Conservation (phyloP, 1,140 invertebrate species). For the Hydropsyche tenuis region DNA sequence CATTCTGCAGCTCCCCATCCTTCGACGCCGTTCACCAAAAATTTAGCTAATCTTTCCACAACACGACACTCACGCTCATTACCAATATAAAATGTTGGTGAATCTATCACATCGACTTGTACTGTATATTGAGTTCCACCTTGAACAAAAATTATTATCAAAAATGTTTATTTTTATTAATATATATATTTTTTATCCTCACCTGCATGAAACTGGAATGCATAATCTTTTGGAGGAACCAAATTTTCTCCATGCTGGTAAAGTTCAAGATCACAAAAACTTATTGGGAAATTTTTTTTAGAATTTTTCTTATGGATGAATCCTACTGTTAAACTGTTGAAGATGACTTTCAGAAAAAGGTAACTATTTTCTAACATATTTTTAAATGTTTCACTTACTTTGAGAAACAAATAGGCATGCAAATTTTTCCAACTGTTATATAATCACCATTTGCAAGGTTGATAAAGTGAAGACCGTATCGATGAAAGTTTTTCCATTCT, state of each 20-base stretch:
- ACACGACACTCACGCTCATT: conserved; percentile 71
- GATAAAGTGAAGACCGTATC: conserved; percentile 73
- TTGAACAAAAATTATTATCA: conserved; percentile 50
- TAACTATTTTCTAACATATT: too few species aligned
- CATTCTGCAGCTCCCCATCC: conserved; percentile 74
- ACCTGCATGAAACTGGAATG: conserved; percentile 68
- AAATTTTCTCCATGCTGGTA: conserved; percentile 69
- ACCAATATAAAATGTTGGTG: conserved; percentile 70
- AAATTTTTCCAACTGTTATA: conserved; percentile 69
- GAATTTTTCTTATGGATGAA: conserved; percentile 67
- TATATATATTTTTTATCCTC: conserved; percentile 30
- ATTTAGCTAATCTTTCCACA: conserved; percentile 67
- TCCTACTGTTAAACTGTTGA: conserved; percentile 69
- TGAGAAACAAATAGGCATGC: conserved; percentile 67
- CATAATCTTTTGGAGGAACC: conserved; percentile 68
- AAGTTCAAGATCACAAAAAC: conserved; percentile 65
- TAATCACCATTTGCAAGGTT: conserved; percentile 70
- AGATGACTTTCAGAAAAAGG: background rate
- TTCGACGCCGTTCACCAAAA: conserved; percentile 68
- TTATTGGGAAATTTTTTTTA: conserved; percentile 64
- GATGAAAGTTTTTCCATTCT: conserved; percentile 72
- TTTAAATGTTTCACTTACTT: conserved; percentile 55
- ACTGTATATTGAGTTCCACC: conserved; percentile 60
- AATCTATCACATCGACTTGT: conserved; percentile 65
- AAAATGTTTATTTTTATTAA: background rate